These are phyloP conservation scores for Ormyrus rosae DNA, from an alignment of 2,888 invertebrate species.

Conservation along the genomic window DNA sequence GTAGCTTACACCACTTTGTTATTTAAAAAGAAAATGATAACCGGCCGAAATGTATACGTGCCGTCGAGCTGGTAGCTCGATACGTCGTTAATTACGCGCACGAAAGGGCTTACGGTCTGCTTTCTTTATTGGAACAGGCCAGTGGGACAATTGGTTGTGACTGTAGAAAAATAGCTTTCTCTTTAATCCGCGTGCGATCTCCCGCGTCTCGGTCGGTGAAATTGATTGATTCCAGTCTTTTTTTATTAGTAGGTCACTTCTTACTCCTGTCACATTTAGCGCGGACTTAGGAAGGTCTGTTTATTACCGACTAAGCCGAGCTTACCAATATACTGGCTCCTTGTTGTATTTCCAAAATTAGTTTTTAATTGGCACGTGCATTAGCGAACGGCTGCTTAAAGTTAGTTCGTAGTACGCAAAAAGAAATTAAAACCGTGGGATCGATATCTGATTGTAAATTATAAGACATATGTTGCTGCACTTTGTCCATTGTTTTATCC, in stretches of 20 bases:
- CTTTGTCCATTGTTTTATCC: constrained; percentile 17
- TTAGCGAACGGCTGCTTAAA: too few species aligned
- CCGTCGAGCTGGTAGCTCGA: neutral
- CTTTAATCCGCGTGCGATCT: constrained; percentile 14
- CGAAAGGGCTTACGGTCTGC: neutral
- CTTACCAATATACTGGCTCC: too few species aligned
- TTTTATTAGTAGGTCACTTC: constrained; percentile 36
- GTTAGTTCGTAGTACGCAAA: neutral
- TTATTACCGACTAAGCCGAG: too few species aligned
- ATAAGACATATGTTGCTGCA: constrained; percentile 26
- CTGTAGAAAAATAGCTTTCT: constrained; percentile 48
- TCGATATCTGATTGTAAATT: neutral
- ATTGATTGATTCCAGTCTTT: constrained; percentile 27
- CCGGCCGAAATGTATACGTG: neutral
- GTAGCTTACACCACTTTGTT: neutral
- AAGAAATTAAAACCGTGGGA: constrained; percentile 7
- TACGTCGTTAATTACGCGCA: neutral
- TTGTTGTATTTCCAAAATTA: too few species aligned
- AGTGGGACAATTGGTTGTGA: constrained; percentile 29
- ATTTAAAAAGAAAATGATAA: neutral
- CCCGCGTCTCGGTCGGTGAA: constrained; percentile 17
- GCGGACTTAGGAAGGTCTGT: too few species aligned
- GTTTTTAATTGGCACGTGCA: too few species aligned
- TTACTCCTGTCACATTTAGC: neutral
- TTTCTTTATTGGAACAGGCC: constrained; percentile 45